Evolutionary conservation across 2,888 invertebrate species (phyloP).

Genomic region (Agrilus cyanescens): DNA sequence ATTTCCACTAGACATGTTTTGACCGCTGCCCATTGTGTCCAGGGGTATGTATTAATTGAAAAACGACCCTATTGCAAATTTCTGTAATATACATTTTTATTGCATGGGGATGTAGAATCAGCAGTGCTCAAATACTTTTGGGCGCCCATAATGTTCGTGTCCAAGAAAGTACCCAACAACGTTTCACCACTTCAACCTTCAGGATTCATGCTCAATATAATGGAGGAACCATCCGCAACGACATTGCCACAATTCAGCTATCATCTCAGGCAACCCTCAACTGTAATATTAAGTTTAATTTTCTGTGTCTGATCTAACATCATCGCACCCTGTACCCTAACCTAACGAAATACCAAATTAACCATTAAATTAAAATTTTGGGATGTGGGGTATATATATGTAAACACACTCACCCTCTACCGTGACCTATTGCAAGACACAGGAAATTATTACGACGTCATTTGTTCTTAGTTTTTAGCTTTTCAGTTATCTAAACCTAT

Average conservation of each 20-base stretch:
- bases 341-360: too few species aligned
- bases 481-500: too few species aligned
- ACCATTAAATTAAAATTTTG: too few species aligned
- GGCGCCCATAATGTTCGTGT: slow-evolving; percentile 23
- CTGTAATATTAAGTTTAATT: slow-evolving; percentile 26
- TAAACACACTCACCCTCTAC: too few species aligned
- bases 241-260: slow-evolving; percentile 36
- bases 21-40: slow-evolving; percentile 8
- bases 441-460: too few species aligned
- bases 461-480: too few species aligned
- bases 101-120: slow-evolving; percentile 12
- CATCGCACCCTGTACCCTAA: too few species aligned
- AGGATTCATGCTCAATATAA: slow-evolving; percentile 12
- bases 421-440: too few species aligned
- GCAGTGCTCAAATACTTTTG: slow-evolving; percentile 15
- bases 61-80: too few species aligned
- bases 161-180: slow-evolving; percentile 22
- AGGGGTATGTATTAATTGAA: slow-evolving; percentile 2
- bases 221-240: slow-evolving; percentile 22
- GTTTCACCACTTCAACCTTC: slow-evolving; percentile 11
- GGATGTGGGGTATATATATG: too few species aligned
- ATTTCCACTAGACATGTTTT: slow-evolving; percentile 3
- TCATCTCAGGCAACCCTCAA: slow-evolving; percentile 29
- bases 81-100: too few species aligned
- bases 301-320: too few species aligned